Base-by-base conservation (phyloP, 2,113 vertebrate species). In the Camelus dromedarius region DNA sequence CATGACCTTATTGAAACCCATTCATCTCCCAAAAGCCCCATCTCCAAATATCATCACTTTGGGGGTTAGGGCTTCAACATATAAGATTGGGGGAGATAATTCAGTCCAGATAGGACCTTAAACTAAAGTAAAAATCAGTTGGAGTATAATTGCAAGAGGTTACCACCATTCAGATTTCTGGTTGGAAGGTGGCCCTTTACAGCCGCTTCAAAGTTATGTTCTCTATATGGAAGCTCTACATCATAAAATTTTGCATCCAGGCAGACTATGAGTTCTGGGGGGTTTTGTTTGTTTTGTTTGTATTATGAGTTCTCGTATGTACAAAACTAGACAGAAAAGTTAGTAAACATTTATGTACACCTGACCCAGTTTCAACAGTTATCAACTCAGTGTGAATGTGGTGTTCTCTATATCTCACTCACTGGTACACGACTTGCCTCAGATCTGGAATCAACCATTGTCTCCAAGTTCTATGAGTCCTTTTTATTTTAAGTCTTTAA, bases 201-300 rank as follows among this genome's bases (percentile, higher is more conserved):
- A 88, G 14, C 32, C 58, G 13, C 38, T 56, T 81, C 35, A 80
- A 76, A 92, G 84, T 38, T 81, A 26, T 91, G 9, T 42, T 80
- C 93, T 95, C 56, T 88, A 7, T 52, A 67, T 52, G 11, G 32
- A 56, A 12, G 24, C 8, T 16, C 8, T 28, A 35, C 10, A 28
- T 85, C 64, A 3, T 62, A 56, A 90, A 3, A 66, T 89, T 95
- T 80, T 94, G 19, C 7, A 80, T 58, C 28, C 46, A 50, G 52
- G 30, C 18, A 58, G 13, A 84, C 20, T 20, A 18, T 93, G 60
- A 50, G 54, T 73, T 35, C 28, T 85, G 6, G 8, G 70, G 30
- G n/a, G n/a, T 82, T n/a, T n/a, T 48, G 3, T 60, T 87, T 58
- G 26, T 90, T 96, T 48, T 76, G 46, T 81, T 89, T 32, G 46